Base-by-base conservation (phyloP, 2,797 vertebrate genomes). In the Heliangelus exortis region DNA sequence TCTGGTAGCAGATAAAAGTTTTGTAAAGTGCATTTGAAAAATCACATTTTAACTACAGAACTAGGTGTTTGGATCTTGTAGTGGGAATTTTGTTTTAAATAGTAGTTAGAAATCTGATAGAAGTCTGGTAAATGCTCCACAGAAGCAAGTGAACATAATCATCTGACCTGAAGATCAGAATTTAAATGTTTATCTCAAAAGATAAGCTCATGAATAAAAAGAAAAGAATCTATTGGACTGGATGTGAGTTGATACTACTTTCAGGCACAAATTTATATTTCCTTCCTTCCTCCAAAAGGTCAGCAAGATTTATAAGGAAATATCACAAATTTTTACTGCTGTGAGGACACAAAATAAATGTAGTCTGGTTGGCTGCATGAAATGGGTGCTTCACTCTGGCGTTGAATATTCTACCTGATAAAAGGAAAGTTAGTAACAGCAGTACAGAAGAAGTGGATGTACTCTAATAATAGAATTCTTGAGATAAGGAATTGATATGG, bases 11-110 rank as follows among this genome's bases (percentile, higher is more conserved):
- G 63, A 50, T 87, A 74, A 50, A 0, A 33, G 33, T 75, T 93
- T 85, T 79, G 43, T 68, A 65, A 95, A 91, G 20, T 25, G 6
- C 26, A 57, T 67, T 90, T 92, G 31, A 77, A 87, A 92, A 95
- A 86, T 57, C 67, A 66, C 6, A 26, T 84, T 93, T 84, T 55
- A 77, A 63, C 33, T 45, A 6, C 34, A 15, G 66, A 68, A 62
- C 62, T 59, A 55, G 20, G 53, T 39, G 33, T 23, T 36, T 55
- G 21, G 28, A 61, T 54, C 28, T 71, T 71, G 12, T 73, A 12
- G 23, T 22, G 74, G 45, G 48, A 75, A 72, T 59, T 57, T 39
- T 87, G 10, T 73, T 91, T 85, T 76, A 57, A 55, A 31, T 41
- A 39, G 12, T 59, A 54, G 26, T 81, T 78, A 57, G 11, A 72